Conservation (phyloP, 2,888 invertebrate species). For the Vannuccia rotundouncinata region DNA sequence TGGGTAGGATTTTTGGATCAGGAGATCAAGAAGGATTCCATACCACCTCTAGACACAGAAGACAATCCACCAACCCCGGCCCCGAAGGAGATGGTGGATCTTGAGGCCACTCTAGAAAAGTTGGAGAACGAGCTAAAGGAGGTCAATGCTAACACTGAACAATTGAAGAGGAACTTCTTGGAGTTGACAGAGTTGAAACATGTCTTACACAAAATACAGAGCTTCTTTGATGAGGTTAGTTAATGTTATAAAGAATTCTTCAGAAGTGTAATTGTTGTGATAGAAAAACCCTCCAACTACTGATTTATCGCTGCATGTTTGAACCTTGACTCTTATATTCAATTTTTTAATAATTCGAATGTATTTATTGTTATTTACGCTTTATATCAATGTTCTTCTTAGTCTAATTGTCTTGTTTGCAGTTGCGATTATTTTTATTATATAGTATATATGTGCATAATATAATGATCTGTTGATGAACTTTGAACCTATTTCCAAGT, state of each 20-base stretch:
- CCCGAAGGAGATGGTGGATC: constrained; percentile 96
- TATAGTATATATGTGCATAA: too few species aligned
- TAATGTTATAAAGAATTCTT: neutral
- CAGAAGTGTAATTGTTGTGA: too few species aligned
- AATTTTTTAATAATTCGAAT: too few species aligned
- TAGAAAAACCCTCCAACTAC: too few species aligned
- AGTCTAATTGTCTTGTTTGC: too few species aligned
- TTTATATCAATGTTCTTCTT: too few species aligned
- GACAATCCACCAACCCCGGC: constrained; percentile 98
- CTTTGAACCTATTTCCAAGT: too few species aligned
- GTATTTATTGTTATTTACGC: too few species aligned
- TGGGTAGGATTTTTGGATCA: constrained; percentile 80
- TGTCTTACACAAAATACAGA: constrained; percentile 88
- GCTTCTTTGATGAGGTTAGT: constrained; percentile 77
- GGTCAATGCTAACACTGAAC: constrained; percentile 95
- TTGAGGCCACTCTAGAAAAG: constrained; percentile 70
- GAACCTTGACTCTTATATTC: too few species aligned
- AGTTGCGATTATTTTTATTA: too few species aligned
- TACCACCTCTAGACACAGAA: constrained; percentile 94
- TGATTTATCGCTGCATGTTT: too few species aligned
- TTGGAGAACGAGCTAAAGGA: constrained; percentile 91
- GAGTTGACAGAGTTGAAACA: constrained; percentile 91
- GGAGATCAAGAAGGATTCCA: constrained; percentile 91
- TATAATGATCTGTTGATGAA: too few species aligned
- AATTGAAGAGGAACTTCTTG: constrained; percentile 82